Percentiles rank a stretch among this genome's conserved stretches.
Conservation (phyloP, 2,888 invertebrate genomes). For the Leptinotarsa juncta region DNA sequence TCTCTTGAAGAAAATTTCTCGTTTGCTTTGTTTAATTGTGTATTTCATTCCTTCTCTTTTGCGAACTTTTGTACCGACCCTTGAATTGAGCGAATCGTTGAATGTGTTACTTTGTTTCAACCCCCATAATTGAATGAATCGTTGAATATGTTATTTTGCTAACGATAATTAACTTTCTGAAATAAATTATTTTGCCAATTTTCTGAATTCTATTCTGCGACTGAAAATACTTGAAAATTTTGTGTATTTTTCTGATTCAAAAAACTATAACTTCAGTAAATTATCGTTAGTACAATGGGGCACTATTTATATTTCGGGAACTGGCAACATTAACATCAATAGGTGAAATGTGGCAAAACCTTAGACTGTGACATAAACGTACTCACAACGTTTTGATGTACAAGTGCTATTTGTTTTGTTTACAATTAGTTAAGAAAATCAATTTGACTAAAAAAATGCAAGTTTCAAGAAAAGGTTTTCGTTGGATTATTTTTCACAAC, state of each 20-base stretch:
- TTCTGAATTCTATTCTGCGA: neutral
- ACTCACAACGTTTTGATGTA: no score
- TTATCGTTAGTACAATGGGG: no score
- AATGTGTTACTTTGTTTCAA: conserved; percentile 11
- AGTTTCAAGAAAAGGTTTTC: no score
- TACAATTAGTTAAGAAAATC: no score
- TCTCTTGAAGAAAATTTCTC: conserved; percentile 59
- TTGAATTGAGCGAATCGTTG: conserved; percentile 20
- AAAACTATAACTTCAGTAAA: neutral
- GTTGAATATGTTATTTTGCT: conserved; percentile 12
- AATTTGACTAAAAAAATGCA: no score
- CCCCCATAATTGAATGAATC: conserved; percentile 20
- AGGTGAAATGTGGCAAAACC: no score
- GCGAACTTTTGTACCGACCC: conserved; percentile 7
- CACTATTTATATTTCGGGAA: no score
- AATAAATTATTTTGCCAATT: conserved; percentile 8
- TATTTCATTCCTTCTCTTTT: conserved; percentile 46
- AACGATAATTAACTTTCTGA: conserved; percentile 18
- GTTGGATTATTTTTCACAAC: no score
- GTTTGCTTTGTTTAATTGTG: conserved; percentile 57
- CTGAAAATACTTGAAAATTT: neutral
- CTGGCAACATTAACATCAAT: no score
- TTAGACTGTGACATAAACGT: no score
- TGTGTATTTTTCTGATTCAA: no score
- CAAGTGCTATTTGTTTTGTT: no score